A percentile compares a stretch with the other conserved stretches of the same genome.
Conservation (phyloP, 2,797 vertebrate species). For the Chrosomus eos region DNA sequence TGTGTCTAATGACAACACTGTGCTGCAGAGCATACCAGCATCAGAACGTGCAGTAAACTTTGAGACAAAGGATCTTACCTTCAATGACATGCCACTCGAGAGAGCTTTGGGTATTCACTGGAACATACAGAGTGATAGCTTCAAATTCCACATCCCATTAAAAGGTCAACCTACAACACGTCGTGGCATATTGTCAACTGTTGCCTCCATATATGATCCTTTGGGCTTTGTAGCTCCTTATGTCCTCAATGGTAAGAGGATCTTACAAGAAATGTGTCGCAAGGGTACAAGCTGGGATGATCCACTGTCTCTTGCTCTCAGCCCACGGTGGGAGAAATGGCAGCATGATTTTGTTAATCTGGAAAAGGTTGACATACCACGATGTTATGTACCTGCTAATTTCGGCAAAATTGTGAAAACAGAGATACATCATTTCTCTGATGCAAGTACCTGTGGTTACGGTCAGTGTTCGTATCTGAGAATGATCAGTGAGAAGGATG, state of each 20-base stretch:
- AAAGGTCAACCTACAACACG: too few relatives aligned
- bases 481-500: slow-evolving; percentile 19
- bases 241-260: too few relatives aligned
- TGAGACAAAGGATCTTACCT: too few relatives aligned
- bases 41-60: too few relatives aligned
- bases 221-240: not conserved
- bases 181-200: too few relatives aligned
- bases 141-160: too few relatives aligned
- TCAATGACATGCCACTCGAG: too few relatives aligned
- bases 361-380: not conserved
- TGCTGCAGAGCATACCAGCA: too few relatives aligned
- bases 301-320: slow-evolving; percentile 13
- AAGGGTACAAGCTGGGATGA: slow-evolving; percentile 39
- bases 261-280: slow-evolving; percentile 1
- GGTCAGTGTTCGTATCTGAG: slow-evolving; percentile 40
- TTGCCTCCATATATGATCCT: too few relatives aligned
- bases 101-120: too few relatives aligned
- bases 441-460: slow-evolving; percentile 30
- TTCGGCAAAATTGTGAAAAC: slow-evolving; percentile 13
- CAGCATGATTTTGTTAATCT: slow-evolving; percentile 4
- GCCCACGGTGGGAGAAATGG: slow-evolving; percentile 36
- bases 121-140: too few relatives aligned
- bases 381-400: slow-evolving; percentile 23
- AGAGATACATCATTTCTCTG: slow-evolving; percentile 44
- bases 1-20: too few relatives aligned